Evolutionary conservation across 1,140 invertebrate genomes (phyloP).

Genomic region (Caenorhabditis briggsae): DNA sequence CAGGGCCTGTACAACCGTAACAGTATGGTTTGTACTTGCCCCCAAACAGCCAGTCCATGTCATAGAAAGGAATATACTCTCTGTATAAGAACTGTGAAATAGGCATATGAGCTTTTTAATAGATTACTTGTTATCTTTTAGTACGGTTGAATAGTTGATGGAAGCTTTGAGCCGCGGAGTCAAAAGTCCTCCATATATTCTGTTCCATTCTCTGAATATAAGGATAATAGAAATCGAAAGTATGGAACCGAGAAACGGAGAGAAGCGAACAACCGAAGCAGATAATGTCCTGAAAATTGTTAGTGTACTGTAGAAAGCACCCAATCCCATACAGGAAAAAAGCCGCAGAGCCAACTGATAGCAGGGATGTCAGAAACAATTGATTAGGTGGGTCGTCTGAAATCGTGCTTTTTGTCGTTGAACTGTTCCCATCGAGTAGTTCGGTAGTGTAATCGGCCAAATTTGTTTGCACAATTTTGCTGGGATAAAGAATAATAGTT

Average conservation of each 20-base stretch:
- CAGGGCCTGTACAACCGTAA: slow-evolving; percentile 10
- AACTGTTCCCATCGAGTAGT: slow-evolving; percentile 1
- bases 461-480: slow-evolving; percentile 35
- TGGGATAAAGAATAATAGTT: not conserved
- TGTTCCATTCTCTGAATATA: slow-evolving; percentile 24
- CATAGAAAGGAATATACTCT: slow-evolving; percentile 32
- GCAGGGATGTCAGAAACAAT: slow-evolving; percentile 15
- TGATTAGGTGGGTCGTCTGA: slow-evolving; percentile 28
- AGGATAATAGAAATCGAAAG: not conserved
- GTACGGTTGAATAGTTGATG: slow-evolving; percentile 17
- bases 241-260: not conserved
- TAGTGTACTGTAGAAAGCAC: not conserved
- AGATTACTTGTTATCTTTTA: slow-evolving; percentile 26
- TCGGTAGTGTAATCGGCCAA: slow-evolving; percentile 30
- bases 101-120: not conserved
- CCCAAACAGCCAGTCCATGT: slow-evolving; percentile 38
- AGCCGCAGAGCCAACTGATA: not conserved
- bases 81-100: not conserved
- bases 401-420: slow-evolving; percentile 13
- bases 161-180: slow-evolving; percentile 17
- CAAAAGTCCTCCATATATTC: slow-evolving; percentile 18
- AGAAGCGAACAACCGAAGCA: not conserved
- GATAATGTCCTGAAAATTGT: not conserved
- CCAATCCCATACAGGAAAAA: not conserved
- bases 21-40: slow-evolving; percentile 34